Percentiles rank a stretch among this genome's conserved stretches.
These are phyloP conservation scores for Thalassophryne amazonica DNA, from an alignment of 2,797 vertebrate species.

Conservation along the genomic window DNA sequence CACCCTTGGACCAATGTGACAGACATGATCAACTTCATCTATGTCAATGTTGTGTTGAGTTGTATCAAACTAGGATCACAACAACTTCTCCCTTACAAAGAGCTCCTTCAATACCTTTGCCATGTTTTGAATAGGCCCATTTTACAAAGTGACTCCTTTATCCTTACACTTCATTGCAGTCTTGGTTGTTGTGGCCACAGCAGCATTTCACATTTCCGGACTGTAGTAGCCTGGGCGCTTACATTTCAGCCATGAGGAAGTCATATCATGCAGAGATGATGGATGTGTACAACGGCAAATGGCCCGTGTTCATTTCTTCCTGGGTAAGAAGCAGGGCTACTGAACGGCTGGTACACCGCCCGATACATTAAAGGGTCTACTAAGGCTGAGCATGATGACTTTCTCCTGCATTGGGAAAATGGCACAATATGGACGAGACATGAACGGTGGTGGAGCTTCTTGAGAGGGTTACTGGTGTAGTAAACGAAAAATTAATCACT, in stretches of 20 bases:
- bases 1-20: not conserved
- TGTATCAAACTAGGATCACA: slow-evolving; percentile 35
- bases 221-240: not conserved
- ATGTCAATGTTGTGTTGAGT: slow-evolving; percentile 59
- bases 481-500: slow-evolving; percentile 22
- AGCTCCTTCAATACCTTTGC: fast-evolving
- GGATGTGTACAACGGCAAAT: slow-evolving; percentile 52
- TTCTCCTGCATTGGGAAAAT: slow-evolving; percentile 51
- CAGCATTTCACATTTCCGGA: fast-evolving
- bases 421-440: slow-evolving; percentile 57
- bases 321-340: slow-evolving; percentile 60
- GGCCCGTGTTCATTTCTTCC: slow-evolving; percentile 63
- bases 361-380: slow-evolving; percentile 26
- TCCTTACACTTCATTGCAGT: slow-evolving; percentile 55
- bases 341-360: slow-evolving; percentile 34
- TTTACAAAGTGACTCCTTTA: slow-evolving; percentile 13
- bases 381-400: not conserved
- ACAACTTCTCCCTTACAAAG: fast-evolving
- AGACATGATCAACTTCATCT: slow-evolving; percentile 57
- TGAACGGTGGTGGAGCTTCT: slow-evolving; percentile 41
- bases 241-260: slow-evolving; percentile 50
- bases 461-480: slow-evolving; percentile 32
- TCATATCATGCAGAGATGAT: slow-evolving; percentile 42
- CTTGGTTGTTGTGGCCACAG: slow-evolving; percentile 58
- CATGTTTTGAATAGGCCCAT: fast-evolving